Conservation (phyloP, 2,113 vertebrate species). For the Lampris incognitus region DNA sequence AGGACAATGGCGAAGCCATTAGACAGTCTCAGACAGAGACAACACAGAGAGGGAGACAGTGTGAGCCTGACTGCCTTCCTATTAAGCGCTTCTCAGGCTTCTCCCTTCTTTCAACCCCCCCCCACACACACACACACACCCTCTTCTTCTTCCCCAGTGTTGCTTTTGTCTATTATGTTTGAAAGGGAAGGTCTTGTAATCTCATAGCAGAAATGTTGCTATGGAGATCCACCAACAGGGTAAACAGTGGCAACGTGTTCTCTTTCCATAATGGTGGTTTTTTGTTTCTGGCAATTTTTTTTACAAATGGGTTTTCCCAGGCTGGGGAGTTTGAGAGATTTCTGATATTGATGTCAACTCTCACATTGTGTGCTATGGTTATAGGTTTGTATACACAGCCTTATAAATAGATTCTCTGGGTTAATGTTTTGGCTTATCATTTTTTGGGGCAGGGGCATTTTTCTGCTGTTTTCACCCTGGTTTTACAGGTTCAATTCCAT, state of each 20-base stretch:
- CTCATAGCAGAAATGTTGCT: slow-evolving; percentile 32
- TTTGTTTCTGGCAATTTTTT: slow-evolving; percentile 36
- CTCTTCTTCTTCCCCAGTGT: slow-evolving; percentile 52
- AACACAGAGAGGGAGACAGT: slow-evolving; percentile 43
- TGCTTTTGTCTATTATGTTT: slow-evolving; percentile 61
- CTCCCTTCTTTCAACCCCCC: slow-evolving; percentile 37
- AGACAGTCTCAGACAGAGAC: slow-evolving; percentile 56
- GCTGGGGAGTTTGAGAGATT: slow-evolving; percentile 4
- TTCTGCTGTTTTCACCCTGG: too few species aligned
- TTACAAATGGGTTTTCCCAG: slow-evolving; percentile 20
- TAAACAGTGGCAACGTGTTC: slow-evolving; percentile 24
- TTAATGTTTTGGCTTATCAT: neutral
- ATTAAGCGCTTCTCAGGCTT: slow-evolving; percentile 64
- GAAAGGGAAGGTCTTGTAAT: slow-evolving; percentile 35
- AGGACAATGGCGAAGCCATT: slow-evolving; percentile 65
- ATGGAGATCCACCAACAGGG: slow-evolving; percentile 9
- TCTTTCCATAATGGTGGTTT: slow-evolving; percentile 11
- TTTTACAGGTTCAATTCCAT: too few species aligned
- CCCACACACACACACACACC: neutral
- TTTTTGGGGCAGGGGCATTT: neutral
- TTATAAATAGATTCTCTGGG: neutral
- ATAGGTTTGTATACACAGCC: slow-evolving; percentile 10
- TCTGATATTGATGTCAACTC: neutral
- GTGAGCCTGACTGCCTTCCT: slow-evolving; percentile 57
- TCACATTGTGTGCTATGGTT: slow-evolving; percentile 21